phyloP scores from a whole-genome alignment of 2,888 invertebrate genomes.

The Nemoura dubitans region DNA sequence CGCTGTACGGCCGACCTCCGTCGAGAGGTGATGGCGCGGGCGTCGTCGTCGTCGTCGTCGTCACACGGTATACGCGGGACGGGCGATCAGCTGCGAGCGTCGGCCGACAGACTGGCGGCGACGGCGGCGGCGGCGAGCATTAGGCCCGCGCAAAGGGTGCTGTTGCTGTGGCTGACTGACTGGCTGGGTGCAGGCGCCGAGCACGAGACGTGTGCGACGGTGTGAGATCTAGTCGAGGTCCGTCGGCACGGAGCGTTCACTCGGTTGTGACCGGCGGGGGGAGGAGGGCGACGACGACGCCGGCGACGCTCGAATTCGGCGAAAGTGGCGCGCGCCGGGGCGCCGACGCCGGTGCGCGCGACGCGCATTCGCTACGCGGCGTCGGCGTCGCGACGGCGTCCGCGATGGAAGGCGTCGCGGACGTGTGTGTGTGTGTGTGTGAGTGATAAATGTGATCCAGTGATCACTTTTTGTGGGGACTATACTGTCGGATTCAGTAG shows the following conservation, averaged over 20 bases:
- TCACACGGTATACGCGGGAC: not conserved
- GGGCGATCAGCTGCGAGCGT: not conserved
- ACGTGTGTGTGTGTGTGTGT: not conserved
- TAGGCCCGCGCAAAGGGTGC: too few species aligned
- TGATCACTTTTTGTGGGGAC: too few species aligned
- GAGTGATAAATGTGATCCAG: not conserved
- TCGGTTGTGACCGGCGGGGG: slow-evolving; percentile 25
- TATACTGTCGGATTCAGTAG: too few species aligned
- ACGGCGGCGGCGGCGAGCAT: slow-evolving; percentile 32
- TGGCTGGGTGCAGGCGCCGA: too few species aligned
- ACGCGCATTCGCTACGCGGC: not conserved
- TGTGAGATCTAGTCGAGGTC: too few species aligned
- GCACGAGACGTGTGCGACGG: too few species aligned
- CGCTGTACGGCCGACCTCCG: not conserved
- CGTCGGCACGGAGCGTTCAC: not conserved
- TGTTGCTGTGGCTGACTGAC: slow-evolving; percentile 34
- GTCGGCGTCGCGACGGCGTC: not conserved
- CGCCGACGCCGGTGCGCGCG: not conserved
- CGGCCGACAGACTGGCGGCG: slow-evolving; percentile 26
- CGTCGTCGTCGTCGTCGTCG: not conserved
- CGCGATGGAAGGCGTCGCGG: not conserved
- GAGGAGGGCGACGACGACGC: slow-evolving; percentile 15
- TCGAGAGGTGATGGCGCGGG: not conserved
- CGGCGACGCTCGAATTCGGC: not conserved
- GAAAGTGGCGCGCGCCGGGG: not conserved